Base-by-base conservation (phyloP, 2,113 vertebrate genomes). In the Nansenia antarctica region DNA sequence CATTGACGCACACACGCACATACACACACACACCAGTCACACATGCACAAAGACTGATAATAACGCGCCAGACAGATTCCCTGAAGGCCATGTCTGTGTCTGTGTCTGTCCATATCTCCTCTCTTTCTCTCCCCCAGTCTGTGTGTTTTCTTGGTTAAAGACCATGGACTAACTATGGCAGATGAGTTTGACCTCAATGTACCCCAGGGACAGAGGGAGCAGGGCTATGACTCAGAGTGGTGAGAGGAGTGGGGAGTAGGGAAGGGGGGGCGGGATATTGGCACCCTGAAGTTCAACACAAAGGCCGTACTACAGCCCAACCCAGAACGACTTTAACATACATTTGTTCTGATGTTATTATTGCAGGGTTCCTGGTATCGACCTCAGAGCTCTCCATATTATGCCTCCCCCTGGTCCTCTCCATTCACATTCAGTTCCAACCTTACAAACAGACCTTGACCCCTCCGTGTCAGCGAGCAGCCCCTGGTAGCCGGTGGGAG, bases 151-250 rank as follows among this genome's bases (percentile, higher is more conserved):
- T 26, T 35, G 34, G 60, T 49, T 37, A 64, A 57, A 63, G 64
- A 22, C 14, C 49, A 47, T 49, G 20, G 18, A 57, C 62, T 64
- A 72, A 57, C 62, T 64, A 72, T 54, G 65, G 79, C 68, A 58
- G 64, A 87, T 84, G 82, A 78, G 68, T 85, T 75, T 87, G 81
- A 84, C 85, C 81, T 65, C 62, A 0, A 20, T 67, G 73, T 60
- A 62, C 72, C 54, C 27, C 64, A 67, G 62, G 74, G 76, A 73
- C 76, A 63, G 60, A 54, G 75, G 58, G 72, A 79, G 15, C 26
- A 22, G 27, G 52, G 60, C n/a, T 49, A 49, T 20, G n/a, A 12
- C 70, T 26, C 53, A 27, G 11, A 62, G 45, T 62, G 47, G 65
- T 49, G 68, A 55, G 66, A 52, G 27, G 27, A 27, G 24, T 54